Conservation (phyloP, 2,113 vertebrate genomes). For the Hyperoodon ampullatus region DNA sequence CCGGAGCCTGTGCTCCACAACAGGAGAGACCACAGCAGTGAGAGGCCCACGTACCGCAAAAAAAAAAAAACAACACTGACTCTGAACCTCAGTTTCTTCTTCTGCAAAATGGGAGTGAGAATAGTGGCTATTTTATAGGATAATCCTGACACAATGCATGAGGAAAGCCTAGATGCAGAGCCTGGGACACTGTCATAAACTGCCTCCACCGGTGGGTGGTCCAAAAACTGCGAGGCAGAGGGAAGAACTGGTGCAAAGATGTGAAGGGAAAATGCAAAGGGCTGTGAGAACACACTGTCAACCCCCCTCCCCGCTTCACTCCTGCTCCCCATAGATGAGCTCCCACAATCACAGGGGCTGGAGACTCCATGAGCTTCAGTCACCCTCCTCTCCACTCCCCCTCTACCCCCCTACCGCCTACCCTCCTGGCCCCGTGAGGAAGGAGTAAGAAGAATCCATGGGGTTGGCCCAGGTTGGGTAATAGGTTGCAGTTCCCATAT, state of each 20-base stretch:
- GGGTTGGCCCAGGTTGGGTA: rapidly evolving
- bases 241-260: neutral
- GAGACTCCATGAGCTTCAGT: neutral
- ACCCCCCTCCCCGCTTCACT: no score
- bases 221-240: neutral
- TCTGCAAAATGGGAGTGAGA: neutral
- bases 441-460: no score
- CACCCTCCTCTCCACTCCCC: neutral
- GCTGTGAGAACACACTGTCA: neutral
- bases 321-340: no score
- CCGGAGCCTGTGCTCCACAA: no score
- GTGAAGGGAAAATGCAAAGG: neutral
- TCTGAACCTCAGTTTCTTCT: neutral
- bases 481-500: neutral
- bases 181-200: no score
- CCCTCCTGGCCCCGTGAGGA: neutral
- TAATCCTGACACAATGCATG: neutral
- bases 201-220: rapidly evolving
- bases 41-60: no score
- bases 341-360: neutral
- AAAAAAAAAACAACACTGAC: neutral
- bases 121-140: no score
- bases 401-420: rapidly evolving
- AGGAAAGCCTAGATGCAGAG: neutral
- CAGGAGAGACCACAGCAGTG: no score